phyloP scores from a whole-genome alignment of 2,888 invertebrate genomes.

The Bedellia somnulentella region DNA sequence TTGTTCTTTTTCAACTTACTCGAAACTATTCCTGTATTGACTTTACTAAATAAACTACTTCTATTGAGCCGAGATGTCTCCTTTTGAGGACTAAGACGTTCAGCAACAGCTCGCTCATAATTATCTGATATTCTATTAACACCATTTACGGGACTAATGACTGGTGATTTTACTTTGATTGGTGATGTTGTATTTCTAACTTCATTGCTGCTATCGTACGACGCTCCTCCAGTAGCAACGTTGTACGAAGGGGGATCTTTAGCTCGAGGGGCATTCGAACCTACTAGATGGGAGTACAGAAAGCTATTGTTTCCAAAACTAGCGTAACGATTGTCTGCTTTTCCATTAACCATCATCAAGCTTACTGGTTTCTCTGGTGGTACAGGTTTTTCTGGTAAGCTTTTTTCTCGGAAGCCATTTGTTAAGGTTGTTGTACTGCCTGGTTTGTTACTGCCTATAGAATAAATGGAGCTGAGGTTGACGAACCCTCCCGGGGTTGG shows the following conservation, averaged over 20 bases:
- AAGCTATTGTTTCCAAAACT: constrained; percentile 46
- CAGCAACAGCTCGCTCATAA: constrained; percentile 47
- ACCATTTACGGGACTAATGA: constrained; percentile 40
- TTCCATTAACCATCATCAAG: constrained; percentile 50
- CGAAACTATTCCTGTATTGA: constrained; percentile 44
- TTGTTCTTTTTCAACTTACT: constrained; percentile 29
- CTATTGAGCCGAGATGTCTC: constrained; percentile 34
- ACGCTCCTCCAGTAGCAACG: constrained; percentile 29
- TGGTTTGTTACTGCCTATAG: constrained; percentile 35
- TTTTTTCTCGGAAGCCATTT: constrained; percentile 30
- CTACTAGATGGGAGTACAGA: constrained; percentile 41
- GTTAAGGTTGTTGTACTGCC: constrained; percentile 16
- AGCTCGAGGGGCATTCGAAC: constrained; percentile 27
- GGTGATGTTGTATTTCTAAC: constrained; percentile 25
- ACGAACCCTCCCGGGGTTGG: constrained; percentile 25
- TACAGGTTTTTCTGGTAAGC: constrained; percentile 35
- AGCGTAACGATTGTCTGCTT: constrained; percentile 40
- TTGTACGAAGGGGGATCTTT: constrained; percentile 46
- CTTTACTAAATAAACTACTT: constrained; percentile 42
- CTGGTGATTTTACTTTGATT: constrained; percentile 24
- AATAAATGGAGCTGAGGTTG: constrained; percentile 50
- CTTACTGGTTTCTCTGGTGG: constrained; percentile 53
- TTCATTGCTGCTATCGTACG: constrained; percentile 24
- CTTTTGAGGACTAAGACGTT: constrained; percentile 37
- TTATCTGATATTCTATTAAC: constrained; percentile 53